These are phyloP conservation scores for Varroa destructor DNA, from an alignment of 1,140 invertebrate species.

Conservation along the genomic window DNA sequence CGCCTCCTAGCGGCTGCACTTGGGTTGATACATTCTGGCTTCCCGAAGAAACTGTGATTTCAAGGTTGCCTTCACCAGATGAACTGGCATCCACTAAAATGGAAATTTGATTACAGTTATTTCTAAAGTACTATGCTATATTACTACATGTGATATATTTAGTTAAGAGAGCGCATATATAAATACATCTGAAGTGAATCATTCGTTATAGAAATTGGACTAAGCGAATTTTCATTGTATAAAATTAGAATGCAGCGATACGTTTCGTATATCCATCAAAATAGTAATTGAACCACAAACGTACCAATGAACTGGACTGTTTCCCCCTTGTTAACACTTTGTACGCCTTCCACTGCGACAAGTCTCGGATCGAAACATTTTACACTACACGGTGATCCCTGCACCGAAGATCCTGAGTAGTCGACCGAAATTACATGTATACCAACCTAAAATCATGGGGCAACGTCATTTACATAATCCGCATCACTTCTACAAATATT, in stretches of 20 bases:
- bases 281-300: slow-evolving; percentile 27
- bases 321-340: slow-evolving; percentile 55
- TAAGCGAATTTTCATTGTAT: too few relatives aligned
- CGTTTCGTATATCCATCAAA: not conserved
- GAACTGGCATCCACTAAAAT: slow-evolving; percentile 74
- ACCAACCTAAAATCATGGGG: slow-evolving; percentile 38
- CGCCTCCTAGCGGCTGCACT: slow-evolving; percentile 76
- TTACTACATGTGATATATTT: too few relatives aligned
- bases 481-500: not conserved
- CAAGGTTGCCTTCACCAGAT: slow-evolving; percentile 92
- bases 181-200: too few relatives aligned
- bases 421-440: slow-evolving; percentile 74
- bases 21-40: slow-evolving; percentile 92
- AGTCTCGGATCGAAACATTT: slow-evolving; percentile 70
- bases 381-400: slow-evolving; percentile 77
- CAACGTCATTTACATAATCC: not conserved
- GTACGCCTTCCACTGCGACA: slow-evolving; percentile 61
- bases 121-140: too few relatives aligned
- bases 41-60: slow-evolving; percentile 85
- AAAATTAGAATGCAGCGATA: too few relatives aligned
- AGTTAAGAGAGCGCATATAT: too few relatives aligned
- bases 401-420: slow-evolving; percentile 74
- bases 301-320: slow-evolving; percentile 70
- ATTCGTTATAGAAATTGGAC: too few relatives aligned
- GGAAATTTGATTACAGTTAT: not conserved